Percentiles rank a stretch among this genome's conserved stretches.
Evolutionary conservation across 2,113 vertebrate species (phyloP).

Genomic region (Antidorcas marsupialis): DNA sequence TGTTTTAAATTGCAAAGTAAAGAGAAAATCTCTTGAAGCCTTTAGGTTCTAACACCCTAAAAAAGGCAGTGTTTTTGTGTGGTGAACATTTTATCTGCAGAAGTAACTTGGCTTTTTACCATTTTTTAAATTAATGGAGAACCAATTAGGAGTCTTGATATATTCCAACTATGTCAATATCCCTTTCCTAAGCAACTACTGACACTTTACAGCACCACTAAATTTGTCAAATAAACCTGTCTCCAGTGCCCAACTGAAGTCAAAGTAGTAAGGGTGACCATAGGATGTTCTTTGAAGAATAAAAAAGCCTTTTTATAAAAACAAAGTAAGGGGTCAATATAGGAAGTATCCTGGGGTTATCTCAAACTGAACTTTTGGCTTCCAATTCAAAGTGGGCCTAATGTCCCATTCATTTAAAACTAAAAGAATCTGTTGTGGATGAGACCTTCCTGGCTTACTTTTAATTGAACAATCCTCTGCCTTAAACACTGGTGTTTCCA

Average conservation of each 20-base stretch:
- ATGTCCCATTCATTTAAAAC: background rate
- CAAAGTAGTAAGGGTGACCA: background rate
- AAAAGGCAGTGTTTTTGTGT: background rate
- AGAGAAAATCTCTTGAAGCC: background rate
- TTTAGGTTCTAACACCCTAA: background rate
- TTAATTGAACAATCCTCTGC: background rate
- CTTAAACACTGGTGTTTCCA: background rate
- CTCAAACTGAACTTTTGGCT: background rate
- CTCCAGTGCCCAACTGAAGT: background rate
- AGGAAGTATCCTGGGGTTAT: background rate
- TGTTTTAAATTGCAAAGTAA: conserved; percentile 6
- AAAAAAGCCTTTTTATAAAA: background rate
- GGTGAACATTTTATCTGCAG: background rate
- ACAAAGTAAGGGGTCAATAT: background rate
- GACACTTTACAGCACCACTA: background rate
- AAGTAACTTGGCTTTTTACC: background rate
- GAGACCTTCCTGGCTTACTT: background rate
- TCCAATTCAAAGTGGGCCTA: background rate
- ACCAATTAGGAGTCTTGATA: background rate
- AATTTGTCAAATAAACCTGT: background rate
- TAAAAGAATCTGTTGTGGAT: background rate
- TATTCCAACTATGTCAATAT: background rate
- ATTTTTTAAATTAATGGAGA: background rate
- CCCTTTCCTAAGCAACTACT: background rate
- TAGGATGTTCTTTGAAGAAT: background rate